Evolutionary conservation across 2,888 invertebrate genomes (phyloP).

Genomic region (Drosophila niveifrons): DNA sequence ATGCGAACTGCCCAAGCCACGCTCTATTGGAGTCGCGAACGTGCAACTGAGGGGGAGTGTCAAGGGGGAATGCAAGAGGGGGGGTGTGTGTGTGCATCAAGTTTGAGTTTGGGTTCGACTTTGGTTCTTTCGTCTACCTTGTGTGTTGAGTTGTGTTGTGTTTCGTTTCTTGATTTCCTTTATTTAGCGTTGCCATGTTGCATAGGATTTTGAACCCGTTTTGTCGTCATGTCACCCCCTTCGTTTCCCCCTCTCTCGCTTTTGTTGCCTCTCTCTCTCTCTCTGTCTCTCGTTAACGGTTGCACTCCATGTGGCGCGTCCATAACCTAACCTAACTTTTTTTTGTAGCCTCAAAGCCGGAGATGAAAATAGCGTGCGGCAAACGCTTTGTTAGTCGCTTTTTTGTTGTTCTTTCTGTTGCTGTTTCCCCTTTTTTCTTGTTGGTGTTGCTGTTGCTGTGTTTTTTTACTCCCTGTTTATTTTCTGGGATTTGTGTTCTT

Average conservation of each 20-base stretch:
- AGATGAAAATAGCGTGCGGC: slow-evolving; percentile 63
- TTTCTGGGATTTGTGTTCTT: slow-evolving; percentile 28
- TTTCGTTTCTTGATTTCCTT: slow-evolving; percentile 36
- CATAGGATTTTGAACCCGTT: slow-evolving; percentile 83
- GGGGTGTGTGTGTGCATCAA: not conserved
- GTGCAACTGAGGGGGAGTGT: not conserved
- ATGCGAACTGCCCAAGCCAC: slow-evolving; percentile 51
- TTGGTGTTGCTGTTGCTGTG: slow-evolving; percentile 4
- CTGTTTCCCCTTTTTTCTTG: slow-evolving; percentile 14
- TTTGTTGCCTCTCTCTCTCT: not conserved
- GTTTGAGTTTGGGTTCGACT: slow-evolving; percentile 60
- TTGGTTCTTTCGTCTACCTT: slow-evolving; percentile 76
- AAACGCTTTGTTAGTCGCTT: slow-evolving; percentile 52
- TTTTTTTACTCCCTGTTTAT: slow-evolving; percentile 17
- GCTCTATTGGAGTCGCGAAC: slow-evolving; percentile 65
- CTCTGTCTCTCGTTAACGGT: slow-evolving; percentile 20
- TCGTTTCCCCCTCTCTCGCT: not conserved
- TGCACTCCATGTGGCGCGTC: slow-evolving; percentile 75
- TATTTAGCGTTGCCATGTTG: slow-evolving; percentile 75
- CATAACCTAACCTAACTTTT: slow-evolving; percentile 82
- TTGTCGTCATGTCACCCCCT: slow-evolving; percentile 60
- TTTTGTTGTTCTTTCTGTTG: not conserved
- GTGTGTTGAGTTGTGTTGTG: slow-evolving; percentile 16
- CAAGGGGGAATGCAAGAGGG: not conserved
- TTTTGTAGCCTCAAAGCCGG: slow-evolving; percentile 45